A percentile compares a stretch with the other conserved stretches of the same genome.
phyloP scores from a whole-genome alignment of 2,113 vertebrate species.

The Gymnogyps californianus region DNA sequence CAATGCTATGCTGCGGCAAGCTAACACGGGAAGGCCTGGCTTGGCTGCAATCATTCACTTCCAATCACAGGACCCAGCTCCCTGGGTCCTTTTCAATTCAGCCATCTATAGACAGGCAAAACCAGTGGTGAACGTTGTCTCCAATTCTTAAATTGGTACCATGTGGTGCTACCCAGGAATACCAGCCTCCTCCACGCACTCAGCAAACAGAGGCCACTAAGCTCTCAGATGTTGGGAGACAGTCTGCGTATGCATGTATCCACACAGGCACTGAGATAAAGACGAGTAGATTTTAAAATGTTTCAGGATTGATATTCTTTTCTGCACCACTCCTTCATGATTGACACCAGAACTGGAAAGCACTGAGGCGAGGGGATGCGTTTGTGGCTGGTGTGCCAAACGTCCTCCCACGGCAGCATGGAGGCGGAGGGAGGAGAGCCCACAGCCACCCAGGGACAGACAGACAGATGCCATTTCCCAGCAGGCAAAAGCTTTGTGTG shows the following conservation, averaged over 20 bases:
- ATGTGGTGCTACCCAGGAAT: not conserved
- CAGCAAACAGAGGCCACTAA: not conserved
- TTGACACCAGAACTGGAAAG: not conserved
- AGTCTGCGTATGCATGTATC: accelerated
- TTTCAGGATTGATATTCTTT: not conserved
- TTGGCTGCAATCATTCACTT: not conserved
- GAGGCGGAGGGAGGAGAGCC: not conserved
- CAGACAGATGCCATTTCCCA: not conserved
- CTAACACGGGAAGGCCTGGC: not conserved
- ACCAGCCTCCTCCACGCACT: accelerated
- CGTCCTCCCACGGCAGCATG: accelerated
- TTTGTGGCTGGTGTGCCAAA: accelerated
- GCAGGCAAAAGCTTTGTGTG: not conserved
- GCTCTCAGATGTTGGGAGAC: not conserved
- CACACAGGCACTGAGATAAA: not conserved
- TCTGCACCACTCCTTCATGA: not conserved
- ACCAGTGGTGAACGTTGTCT: not conserved
- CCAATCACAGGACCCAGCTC: not conserved
- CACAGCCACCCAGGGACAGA: not conserved
- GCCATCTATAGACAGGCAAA: not conserved
- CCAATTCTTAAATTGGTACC: not conserved
- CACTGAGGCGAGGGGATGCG: not conserved
- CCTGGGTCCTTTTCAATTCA: not conserved
- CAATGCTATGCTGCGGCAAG: accelerated
- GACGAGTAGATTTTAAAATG: not conserved